Base-by-base conservation (phyloP, 2,113 vertebrate species). In the Tyto alba region DNA sequence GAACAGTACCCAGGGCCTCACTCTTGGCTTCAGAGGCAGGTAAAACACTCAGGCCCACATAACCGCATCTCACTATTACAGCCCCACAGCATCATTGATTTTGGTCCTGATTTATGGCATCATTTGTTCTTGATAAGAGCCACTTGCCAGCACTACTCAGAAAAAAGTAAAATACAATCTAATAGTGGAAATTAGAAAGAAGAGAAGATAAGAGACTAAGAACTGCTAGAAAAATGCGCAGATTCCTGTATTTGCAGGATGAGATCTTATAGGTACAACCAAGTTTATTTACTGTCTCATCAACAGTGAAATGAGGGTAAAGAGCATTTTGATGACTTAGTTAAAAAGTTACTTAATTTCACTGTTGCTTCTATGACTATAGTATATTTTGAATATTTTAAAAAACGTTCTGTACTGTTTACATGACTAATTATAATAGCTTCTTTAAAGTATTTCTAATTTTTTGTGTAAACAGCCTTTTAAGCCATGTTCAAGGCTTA, bases 61-160 rank as follows among this genome's bases (percentile, higher is more conserved):
- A 97, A 97, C 84, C 68, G 2, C 88, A 93, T 92, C 94, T 95
- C 1, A 10, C 89, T 88, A 68, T 83, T 93, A 91, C 72, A 91
- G 67, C 93, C 94, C 94, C 95, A 90, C 78, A 97, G 91, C 76
- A 95, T 89, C 96, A 96, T 94, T 95, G 96, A 98, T 97, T 97
- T 93, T 63, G 60, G 84, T 80, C 88, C 55, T 71, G 94, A 98
- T 97, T 98, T 97, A 96, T 85, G 64, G 89, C 88, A 93, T 96
- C 94, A 89, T 97, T 97, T 98, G 87, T 88, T 96, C 93, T 90
- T 97, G 93, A 96, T 94, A 97, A 97, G 84, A 97, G 91, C 87
- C 60, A 93, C 93, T 95, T 56, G 56, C 95, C 88, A 94, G 63
- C 68, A 83, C 30, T 53, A 95, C 79, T 97, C 71, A 73, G 82